These are phyloP conservation scores for Prionailurus viverrinus DNA, from an alignment of 2,113 vertebrate genomes.

Conservation along the genomic window DNA sequence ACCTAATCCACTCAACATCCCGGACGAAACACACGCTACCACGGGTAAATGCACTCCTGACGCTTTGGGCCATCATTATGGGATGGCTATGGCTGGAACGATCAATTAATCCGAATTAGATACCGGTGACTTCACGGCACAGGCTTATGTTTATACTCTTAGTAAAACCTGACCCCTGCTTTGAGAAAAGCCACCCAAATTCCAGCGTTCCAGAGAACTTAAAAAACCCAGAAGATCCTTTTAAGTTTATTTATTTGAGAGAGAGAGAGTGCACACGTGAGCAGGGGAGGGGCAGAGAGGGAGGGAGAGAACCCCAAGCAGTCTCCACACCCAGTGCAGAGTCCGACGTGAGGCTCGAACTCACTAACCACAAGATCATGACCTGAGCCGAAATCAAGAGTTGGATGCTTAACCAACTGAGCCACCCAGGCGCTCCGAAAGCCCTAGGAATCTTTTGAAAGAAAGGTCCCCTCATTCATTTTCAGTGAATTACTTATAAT, in stretches of 20 bases:
- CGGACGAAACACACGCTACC: no score
- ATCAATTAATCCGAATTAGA: background rate
- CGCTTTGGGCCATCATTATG: no score
- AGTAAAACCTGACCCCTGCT: background rate
- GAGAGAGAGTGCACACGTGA: no score
- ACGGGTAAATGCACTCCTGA: background rate
- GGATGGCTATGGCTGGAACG: background rate
- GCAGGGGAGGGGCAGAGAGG: no score
- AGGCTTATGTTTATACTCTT: background rate
- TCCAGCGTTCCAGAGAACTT: background rate
- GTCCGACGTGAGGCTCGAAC: rapidly evolving
- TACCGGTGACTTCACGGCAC: no score
- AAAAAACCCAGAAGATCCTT: background rate
- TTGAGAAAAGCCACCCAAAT: background rate
- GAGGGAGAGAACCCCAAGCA: no score
- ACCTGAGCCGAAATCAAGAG: no score
- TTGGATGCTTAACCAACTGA: no score
- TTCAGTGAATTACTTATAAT: background rate
- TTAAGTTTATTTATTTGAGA: no score
- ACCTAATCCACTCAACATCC: background rate
- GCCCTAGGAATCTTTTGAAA: background rate
- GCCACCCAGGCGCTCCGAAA: no score
- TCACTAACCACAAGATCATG: no score
- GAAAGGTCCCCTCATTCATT: background rate
- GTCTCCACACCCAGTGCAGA: no score